A percentile compares a stretch with the other conserved stretches of the same genome.
phyloP scores from a whole-genome alignment of 1,140 invertebrate species.

The Ephestia elutella region DNA sequence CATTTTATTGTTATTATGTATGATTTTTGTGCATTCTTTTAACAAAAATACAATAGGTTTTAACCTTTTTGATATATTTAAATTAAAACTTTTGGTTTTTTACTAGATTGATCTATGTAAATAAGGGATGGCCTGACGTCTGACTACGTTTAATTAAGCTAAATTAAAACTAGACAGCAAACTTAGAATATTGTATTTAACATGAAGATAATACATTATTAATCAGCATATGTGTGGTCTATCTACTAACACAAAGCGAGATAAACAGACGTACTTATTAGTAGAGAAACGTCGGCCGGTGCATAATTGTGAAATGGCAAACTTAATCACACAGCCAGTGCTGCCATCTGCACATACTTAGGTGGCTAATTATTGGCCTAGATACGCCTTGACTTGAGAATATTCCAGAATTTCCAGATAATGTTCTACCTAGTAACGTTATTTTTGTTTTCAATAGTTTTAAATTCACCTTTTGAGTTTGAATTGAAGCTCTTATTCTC shows the following conservation, averaged over 20 bases:
- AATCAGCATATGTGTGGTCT: not conserved
- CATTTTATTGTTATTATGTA: not conserved
- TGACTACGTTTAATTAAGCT: too few species aligned
- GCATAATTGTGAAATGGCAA: slow-evolving; percentile 21
- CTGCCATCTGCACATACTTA: slow-evolving; percentile 9
- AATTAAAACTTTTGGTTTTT: too few species aligned
- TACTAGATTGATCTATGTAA: too few species aligned
- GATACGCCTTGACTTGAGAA: not conserved
- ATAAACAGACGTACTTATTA: slow-evolving; percentile 5
- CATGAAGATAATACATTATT: not conserved
- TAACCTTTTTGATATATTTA: too few species aligned
- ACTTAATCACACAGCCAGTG: slow-evolving; percentile 16
- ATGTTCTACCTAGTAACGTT: too few species aligned
- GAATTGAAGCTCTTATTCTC: too few species aligned
- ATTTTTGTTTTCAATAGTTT: too few species aligned
- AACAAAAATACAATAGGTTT: too few species aligned
- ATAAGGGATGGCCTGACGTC: too few species aligned
- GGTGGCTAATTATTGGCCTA: not conserved
- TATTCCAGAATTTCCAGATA: not conserved
- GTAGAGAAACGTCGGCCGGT: not conserved
- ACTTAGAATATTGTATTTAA: too few species aligned
- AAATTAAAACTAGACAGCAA: too few species aligned
- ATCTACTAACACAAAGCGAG: slow-evolving; percentile 3
- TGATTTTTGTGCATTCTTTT: not conserved
- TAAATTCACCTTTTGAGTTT: too few species aligned